These are phyloP conservation scores for Halocynthia aurantium DNA, from an alignment of 23 tunicate genomes.

Conservation along the genomic window DNA sequence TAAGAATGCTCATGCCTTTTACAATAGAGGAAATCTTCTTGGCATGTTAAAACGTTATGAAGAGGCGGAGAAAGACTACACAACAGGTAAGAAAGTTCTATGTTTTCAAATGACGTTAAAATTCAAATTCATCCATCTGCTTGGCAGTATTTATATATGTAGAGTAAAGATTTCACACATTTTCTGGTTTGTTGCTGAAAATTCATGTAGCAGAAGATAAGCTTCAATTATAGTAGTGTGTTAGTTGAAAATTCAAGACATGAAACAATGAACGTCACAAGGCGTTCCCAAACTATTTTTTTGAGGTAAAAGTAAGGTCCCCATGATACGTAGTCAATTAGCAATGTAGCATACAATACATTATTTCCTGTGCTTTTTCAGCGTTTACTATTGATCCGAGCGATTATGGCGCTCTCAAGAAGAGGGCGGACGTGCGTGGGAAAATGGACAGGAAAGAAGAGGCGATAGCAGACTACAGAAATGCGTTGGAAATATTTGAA, in stretches of 20 bases:
- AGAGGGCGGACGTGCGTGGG: conserved; percentile 81
- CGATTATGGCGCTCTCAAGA: conserved; percentile 64
- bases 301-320: no score
- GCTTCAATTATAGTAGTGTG: no score
- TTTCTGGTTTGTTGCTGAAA: no score
- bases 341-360: neutral
- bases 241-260: no score
- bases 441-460: conserved; percentile 46
- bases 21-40: conserved; percentile 61
- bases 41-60: conserved; percentile 41
- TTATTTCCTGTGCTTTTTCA: conserved; percentile 10
- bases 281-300: no score
- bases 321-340: no score
- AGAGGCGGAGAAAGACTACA: conserved; percentile 64
- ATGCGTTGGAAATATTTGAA: conserved; percentile 19
- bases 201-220: neutral
- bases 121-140: no score
- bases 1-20: conserved; percentile 49
- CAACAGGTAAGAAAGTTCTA: conserved; percentile 23
- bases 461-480: conserved; percentile 80
- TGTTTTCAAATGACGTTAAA: no score
- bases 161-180: no score
- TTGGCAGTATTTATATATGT: no score
- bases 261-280: no score
- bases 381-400: conserved; percentile 84